A percentile compares a stretch with the other conserved stretches of the same genome.
Conservation (phyloP, 2,888 invertebrate genomes). For the Alcis repandata region DNA sequence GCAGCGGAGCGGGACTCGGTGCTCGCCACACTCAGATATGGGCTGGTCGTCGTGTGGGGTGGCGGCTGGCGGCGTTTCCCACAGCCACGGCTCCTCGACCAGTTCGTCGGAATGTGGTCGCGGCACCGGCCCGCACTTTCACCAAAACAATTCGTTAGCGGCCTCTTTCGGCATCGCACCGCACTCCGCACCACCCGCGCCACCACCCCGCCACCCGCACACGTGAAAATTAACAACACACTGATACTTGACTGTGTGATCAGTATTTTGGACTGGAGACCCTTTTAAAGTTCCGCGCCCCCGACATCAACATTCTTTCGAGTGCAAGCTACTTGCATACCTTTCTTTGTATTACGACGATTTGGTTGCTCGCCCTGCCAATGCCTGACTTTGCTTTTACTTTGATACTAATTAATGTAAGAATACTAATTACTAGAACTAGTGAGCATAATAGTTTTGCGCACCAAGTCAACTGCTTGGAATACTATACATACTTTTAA, state of each 20-base stretch:
- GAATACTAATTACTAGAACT: not conserved
- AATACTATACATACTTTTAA: too few relatives aligned
- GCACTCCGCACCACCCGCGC: slow-evolving; percentile 71
- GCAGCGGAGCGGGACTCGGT: slow-evolving; percentile 51
- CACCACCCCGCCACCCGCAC: slow-evolving; percentile 72
- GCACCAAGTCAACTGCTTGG: not conserved
- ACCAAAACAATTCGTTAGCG: slow-evolving; percentile 87
- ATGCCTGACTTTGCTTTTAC: slow-evolving; percentile 34
- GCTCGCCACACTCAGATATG: slow-evolving; percentile 63
- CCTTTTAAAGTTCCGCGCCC: slow-evolving; percentile 67
- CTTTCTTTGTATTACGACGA: slow-evolving; percentile 46
- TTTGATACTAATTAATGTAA: slow-evolving; percentile 18
- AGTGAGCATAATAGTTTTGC: not conserved
- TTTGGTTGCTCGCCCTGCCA: slow-evolving; percentile 42
- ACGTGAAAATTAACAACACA: slow-evolving; percentile 82
- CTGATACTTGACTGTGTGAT: slow-evolving; percentile 75
- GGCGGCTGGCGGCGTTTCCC: slow-evolving; percentile 84
- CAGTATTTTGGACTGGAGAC: slow-evolving; percentile 69
- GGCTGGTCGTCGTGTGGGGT: slow-evolving; percentile 79
- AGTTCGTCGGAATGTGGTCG: slow-evolving; percentile 86
- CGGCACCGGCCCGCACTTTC: slow-evolving; percentile 86
- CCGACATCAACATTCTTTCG: slow-evolving; percentile 54
- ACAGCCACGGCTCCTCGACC: slow-evolving; percentile 85
- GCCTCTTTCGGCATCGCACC: slow-evolving; percentile 84
- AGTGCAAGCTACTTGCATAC: slow-evolving; percentile 46